Percentiles rank a stretch among this genome's conserved stretches.
phyloP scores from a whole-genome alignment of 2,797 vertebrate genomes.

The Trachops cirrhosus region DNA sequence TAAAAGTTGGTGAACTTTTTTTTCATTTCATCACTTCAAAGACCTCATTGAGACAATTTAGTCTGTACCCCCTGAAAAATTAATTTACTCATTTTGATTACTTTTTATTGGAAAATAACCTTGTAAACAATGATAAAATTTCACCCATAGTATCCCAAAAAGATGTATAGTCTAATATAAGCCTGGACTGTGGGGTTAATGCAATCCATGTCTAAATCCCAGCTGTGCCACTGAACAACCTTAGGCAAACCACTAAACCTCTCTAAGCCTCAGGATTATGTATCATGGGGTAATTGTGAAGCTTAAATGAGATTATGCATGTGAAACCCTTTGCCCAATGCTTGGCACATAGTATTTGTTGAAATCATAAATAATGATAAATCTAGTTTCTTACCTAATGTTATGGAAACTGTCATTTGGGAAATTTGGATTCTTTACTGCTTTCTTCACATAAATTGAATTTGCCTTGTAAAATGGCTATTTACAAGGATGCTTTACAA shows the following conservation, averaged over 20 bases:
- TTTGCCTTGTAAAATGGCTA: background rate
- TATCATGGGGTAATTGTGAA: conserved; percentile 19
- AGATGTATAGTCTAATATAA: background rate
- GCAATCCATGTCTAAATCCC: background rate
- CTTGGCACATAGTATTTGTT: conserved; percentile 26
- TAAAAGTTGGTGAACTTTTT: background rate
- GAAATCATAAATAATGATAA: conserved; percentile 38
- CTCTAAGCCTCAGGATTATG: background rate
- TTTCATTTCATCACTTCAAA: conserved; percentile 11
- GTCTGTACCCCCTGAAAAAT: conserved; percentile 11
- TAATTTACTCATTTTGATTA: conserved; percentile 40
- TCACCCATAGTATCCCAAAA: conserved; percentile 21
- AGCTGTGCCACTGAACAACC: background rate
- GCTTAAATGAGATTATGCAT: background rate
- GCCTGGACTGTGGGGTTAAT: background rate
- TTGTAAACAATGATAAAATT: conserved; percentile 32
- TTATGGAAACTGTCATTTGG: conserved; percentile 34
- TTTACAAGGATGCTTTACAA: conserved; percentile 40
- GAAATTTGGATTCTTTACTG: conserved; percentile 22
- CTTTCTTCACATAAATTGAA: conserved; percentile 36
- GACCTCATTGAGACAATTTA: conserved; percentile 18
- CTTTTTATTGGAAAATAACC: conserved; percentile 35
- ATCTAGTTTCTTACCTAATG: background rate
- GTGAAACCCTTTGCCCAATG: background rate
- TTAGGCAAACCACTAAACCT: conserved; percentile 24